phyloP scores from a whole-genome alignment of 2,888 invertebrate species.

The Ectropis crepuscularia region DNA sequence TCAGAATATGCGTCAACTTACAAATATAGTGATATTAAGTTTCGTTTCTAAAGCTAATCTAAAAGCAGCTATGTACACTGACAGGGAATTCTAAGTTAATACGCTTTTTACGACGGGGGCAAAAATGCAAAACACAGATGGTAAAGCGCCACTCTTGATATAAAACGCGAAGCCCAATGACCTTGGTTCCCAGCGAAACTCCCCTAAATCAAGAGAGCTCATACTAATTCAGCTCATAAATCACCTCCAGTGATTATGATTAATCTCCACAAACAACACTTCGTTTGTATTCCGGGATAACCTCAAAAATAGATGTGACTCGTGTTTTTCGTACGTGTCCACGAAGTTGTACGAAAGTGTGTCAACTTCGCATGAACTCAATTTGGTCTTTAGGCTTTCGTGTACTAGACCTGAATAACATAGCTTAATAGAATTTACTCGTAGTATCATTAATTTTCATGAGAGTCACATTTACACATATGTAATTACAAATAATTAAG shows the following conservation, averaged over 20 bases:
- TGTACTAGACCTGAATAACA: neutral
- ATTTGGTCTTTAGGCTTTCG: neutral
- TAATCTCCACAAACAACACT: conserved; percentile 33
- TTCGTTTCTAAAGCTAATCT: too few species aligned
- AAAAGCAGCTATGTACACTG: too few species aligned
- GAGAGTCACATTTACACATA: too few species aligned
- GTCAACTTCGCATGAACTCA: conserved; percentile 6
- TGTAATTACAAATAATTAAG: too few species aligned
- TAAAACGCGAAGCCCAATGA: neutral
- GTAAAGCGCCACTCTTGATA: too few species aligned
- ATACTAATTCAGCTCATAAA: conserved; percentile 30
- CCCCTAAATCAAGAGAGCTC: conserved; percentile 29
- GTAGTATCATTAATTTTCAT: too few species aligned
- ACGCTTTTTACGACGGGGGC: too few species aligned
- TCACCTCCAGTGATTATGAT: conserved; percentile 33
- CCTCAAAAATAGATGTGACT: conserved; percentile 40
- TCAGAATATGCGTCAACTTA: too few species aligned
- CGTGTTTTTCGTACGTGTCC: conserved; percentile 39
- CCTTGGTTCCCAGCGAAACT: conserved; percentile 18
- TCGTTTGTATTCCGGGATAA: conserved; percentile 34
- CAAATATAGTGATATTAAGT: too few species aligned
- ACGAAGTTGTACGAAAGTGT: conserved; percentile 18
- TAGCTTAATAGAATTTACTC: too few species aligned
- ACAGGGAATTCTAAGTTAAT: too few species aligned
- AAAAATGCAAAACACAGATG: too few species aligned